Percentiles rank a stretch among this genome's conserved stretches.
Evolutionary conservation across 2,888 invertebrate species (phyloP).

Genomic region (Netelia melanura): DNA sequence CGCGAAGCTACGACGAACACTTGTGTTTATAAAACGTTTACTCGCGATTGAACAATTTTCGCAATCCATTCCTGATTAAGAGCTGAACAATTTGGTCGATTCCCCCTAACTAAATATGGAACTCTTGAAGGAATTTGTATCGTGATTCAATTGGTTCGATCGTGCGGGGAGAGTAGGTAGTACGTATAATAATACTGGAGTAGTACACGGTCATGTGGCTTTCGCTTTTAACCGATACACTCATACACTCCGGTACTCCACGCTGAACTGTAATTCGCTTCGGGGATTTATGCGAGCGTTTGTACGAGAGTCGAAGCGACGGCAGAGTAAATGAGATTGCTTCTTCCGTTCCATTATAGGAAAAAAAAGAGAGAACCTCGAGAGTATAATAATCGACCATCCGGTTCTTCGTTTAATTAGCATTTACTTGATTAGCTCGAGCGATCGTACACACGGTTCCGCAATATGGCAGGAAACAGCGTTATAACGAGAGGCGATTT

Average conservation of each 20-base stretch:
- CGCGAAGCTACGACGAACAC: neutral
- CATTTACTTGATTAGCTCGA: constrained; percentile 7
- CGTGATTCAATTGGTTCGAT: constrained; percentile 1
- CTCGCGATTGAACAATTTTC: too few species aligned
- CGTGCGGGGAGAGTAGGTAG: constrained; percentile 11
- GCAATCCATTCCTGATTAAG: neutral
- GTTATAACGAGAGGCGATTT: neutral
- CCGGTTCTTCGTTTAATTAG: constrained; percentile 43
- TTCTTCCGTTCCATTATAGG: constrained; percentile 51
- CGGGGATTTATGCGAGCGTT: constrained; percentile 29
- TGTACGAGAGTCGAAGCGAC: constrained; percentile 8
- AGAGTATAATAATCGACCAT: constrained; percentile 7
- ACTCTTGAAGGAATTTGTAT: neutral
- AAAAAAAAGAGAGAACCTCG: constrained; percentile 5
- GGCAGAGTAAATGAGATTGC: constrained; percentile 40
- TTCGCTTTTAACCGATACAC: constrained; percentile 30
- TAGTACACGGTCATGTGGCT: constrained; percentile 48
- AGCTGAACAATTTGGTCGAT: neutral
- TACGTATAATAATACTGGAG: constrained; percentile 19
- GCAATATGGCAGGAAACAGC: neutral
- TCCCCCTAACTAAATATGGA: neutral
- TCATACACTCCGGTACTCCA: neutral
- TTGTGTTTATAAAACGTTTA: neutral
- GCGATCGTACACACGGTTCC: neutral
- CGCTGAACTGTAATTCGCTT: constrained; percentile 27